Conservation (phyloP, 2,888 invertebrate genomes). For the Brassicogethes aeneus region DNA sequence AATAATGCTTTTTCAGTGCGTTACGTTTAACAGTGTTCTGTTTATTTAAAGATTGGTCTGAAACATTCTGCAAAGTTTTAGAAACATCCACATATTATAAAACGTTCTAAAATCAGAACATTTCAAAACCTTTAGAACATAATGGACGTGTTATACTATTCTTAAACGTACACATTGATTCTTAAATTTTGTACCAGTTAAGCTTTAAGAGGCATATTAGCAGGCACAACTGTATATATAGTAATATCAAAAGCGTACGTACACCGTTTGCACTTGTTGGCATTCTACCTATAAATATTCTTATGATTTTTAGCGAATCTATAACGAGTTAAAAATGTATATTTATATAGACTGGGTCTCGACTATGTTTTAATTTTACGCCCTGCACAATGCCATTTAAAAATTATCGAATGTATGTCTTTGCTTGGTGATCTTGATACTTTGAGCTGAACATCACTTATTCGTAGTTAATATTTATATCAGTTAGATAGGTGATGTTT, state of each 20-base stretch:
- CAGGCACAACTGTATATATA: neutral
- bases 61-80: too few species aligned
- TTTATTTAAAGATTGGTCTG: too few species aligned
- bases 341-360: conserved; percentile 2
- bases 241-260: neutral
- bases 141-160: too few species aligned
- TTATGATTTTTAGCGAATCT: conserved; percentile 1
- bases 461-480: neutral
- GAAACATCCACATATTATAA: too few species aligned
- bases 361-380: neutral
- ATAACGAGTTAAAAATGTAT: neutral
- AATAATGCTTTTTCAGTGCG: neutral
- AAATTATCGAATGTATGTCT: neutral
- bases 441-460: neutral
- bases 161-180: too few species aligned
- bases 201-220: neutral
- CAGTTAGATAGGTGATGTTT: neutral
- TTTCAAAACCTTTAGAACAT: too few species aligned
- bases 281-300: neutral
- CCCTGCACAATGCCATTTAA: neutral
- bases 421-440: neutral
- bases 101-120: too few species aligned
- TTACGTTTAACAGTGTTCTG: too few species aligned
- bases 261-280: conserved; percentile 2
- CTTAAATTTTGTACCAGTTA: too few species aligned